phyloP scores from a whole-genome alignment of 2,797 vertebrate genomes.

The Manis javanica region DNA sequence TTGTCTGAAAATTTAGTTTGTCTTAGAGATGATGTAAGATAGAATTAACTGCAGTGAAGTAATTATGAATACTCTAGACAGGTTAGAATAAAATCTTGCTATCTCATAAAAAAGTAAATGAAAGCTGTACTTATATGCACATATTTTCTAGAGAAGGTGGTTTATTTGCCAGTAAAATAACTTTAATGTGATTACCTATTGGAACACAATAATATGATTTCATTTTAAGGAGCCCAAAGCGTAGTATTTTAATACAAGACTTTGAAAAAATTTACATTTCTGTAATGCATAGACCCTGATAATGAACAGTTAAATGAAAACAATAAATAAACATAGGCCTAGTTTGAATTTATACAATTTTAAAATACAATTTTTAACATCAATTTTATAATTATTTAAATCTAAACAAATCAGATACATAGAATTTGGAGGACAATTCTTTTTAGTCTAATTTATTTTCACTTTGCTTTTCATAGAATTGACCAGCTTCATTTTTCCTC shows the following conservation, averaged over 20 bases:
- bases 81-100: neutral
- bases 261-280: neutral
- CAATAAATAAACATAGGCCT: neutral
- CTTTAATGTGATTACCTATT: neutral
- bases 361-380: neutral
- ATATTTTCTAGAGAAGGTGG: neutral
- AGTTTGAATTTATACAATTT: neutral
- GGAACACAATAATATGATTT: neutral
- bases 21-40: neutral
- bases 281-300: neutral
- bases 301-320: conserved; percentile 2
- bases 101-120: neutral
- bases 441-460: neutral
- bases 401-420: neutral
- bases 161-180: conserved; percentile 31
- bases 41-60: neutral
- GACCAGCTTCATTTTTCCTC: neutral
- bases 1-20: conserved; percentile 9
- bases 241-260: neutral
- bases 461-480: neutral
- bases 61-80: neutral
- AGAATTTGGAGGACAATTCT: neutral
- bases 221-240: neutral
- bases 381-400: conserved; percentile 23
- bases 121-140: neutral